Evolutionary conservation across 2,797 vertebrate genomes (phyloP).

Genomic region (Lophura swinhoii): DNA sequence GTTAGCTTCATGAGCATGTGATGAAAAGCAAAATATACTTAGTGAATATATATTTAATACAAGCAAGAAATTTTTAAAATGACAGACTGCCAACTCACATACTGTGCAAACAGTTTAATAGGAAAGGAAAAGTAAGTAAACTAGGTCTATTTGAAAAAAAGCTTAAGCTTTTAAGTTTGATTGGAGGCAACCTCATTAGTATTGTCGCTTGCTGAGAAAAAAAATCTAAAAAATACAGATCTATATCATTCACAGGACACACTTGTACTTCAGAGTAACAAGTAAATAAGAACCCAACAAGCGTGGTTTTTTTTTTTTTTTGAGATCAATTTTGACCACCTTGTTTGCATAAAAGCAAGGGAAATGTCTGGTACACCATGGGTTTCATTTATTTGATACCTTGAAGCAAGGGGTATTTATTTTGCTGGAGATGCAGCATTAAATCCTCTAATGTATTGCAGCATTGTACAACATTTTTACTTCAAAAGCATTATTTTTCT

Average conservation of each 20-base stretch:
- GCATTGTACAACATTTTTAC: background rate
- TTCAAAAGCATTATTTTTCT: background rate
- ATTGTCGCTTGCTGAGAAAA: background rate
- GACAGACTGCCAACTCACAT: background rate
- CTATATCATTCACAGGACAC: background rate
- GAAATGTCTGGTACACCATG: background rate
- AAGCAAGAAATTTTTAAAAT: background rate
- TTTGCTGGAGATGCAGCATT: background rate
- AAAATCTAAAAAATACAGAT: background rate
- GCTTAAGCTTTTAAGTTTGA: background rate
- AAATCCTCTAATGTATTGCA: background rate
- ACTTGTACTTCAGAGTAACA: background rate
- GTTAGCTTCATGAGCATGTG: background rate
- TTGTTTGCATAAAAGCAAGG: background rate
- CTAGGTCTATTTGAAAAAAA: too few species aligned
- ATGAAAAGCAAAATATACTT: slow-evolving; percentile 11
- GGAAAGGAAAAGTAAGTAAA: background rate
- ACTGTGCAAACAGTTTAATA: background rate
- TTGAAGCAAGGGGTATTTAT: background rate
- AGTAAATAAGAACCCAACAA: background rate
- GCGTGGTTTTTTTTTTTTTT: background rate
- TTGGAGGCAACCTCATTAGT: background rate
- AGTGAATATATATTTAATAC: background rate
- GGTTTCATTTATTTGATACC: background rate
- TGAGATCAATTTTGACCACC: background rate